phyloP scores from a whole-genome alignment of 2,113 vertebrate genomes.

The Petroica traversi region DNA sequence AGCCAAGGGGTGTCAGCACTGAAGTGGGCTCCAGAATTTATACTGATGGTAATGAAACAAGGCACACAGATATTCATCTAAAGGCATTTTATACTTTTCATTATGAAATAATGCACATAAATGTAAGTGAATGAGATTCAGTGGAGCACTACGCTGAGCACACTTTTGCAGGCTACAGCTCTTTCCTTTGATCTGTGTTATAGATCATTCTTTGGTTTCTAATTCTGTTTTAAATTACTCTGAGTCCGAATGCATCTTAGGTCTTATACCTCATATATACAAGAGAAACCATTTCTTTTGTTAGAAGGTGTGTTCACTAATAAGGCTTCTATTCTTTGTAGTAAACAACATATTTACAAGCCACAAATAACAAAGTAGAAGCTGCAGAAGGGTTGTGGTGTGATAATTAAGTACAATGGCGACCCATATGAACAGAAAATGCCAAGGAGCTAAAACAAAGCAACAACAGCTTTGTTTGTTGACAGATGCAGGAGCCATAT shows the following conservation, averaged over 20 bases:
- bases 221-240: not conserved
- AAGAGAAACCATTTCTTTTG: conserved; percentile 32
- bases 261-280: not conserved
- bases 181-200: not conserved
- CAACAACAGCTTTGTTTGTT: conserved; percentile 99
- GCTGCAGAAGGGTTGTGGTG: conserved; percentile 77
- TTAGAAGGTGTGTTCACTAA: conserved; percentile 16
- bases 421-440: conserved; percentile 83
- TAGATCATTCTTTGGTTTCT: not conserved
- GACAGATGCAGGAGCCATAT: conserved; percentile 95
- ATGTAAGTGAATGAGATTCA: not conserved
- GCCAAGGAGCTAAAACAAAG: conserved; percentile 84
- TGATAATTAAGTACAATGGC: conserved; percentile 85
- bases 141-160: not conserved
- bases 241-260: not conserved
- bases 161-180: not conserved
- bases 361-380: conserved; percentile 79
- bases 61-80: not conserved
- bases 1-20: not conserved
- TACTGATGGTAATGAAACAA: not conserved
- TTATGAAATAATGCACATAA: not conserved
- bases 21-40: not conserved
- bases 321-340: conserved; percentile 46
- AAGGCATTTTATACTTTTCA: not conserved
- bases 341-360: conserved; percentile 75